A percentile compares a stretch with the other conserved stretches of the same genome.
Conservation (phyloP, 2,797 vertebrate species). For the Sebastes baramenuke region DNA sequence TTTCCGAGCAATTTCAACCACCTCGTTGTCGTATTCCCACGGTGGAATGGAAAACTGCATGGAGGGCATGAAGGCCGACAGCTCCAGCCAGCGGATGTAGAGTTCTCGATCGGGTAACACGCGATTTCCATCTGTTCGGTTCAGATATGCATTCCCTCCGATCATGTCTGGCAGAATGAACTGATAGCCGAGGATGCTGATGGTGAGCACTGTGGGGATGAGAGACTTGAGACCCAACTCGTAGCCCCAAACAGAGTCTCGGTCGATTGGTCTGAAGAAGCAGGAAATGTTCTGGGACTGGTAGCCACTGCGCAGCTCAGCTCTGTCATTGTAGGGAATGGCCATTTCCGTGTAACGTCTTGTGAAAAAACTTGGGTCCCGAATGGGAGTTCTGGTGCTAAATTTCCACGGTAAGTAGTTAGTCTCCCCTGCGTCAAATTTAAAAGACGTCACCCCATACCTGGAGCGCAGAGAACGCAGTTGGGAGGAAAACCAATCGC, state of each 20-base stretch:
- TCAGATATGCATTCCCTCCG: conserved; percentile 87
- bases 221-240: conserved; percentile 95
- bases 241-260: conserved; percentile 96
- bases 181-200: conserved; percentile 91
- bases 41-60: conserved; percentile 98
- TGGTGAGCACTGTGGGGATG: conserved; percentile 92
- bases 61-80: conserved; percentile 96
- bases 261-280: conserved; percentile 96
- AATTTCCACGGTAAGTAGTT: conserved; percentile 93
- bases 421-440: conserved; percentile 95
- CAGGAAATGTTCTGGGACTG: conserved; percentile 97
- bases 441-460: conserved; percentile 91
- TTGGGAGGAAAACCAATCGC: conserved; percentile 91
- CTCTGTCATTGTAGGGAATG: conserved; percentile 88
- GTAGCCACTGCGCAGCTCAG: conserved; percentile 90
- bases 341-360: conserved; percentile 93
- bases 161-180: conserved; percentile 93
- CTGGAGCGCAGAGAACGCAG: conserved; percentile 86
- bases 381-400: conserved; percentile 85
- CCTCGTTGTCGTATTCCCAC: conserved; percentile 92
- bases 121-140: conserved; percentile 78
- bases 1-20: conserved; percentile 91
- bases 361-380: conserved; percentile 92
- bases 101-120: conserved; percentile 91
- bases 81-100: conserved; percentile 96